Base-by-base conservation (phyloP, 2,113 vertebrate species). In the Mixornis gularis region DNA sequence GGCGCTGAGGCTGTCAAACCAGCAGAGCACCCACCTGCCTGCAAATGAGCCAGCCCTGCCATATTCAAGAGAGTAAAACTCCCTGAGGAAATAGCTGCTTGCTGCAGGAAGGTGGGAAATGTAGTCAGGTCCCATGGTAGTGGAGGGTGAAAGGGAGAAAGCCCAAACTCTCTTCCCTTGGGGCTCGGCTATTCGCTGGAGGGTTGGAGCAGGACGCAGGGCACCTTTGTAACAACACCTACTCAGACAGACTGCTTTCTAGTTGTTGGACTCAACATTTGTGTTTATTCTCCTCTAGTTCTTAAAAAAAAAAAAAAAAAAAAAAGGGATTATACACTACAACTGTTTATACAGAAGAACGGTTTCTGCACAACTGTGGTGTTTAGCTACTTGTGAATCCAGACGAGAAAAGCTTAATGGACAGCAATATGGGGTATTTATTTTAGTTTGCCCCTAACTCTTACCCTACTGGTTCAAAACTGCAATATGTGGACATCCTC, bases 401-500 rank as follows among this genome's bases (percentile, higher is more conserved):
- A 68, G 40, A 74, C 7, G 3, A 22, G 26, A 55, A 90, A 87
- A 63, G 19, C 48, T 52, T 59, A 55, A 77, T 13, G 26, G 29
- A 59, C 9, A 74, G 56, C 3, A 3, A 81, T 21, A 40, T 0
- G 0, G 25, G 25, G 13, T 58, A 48, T 59, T 81, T 53, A 46
- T 55, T 79, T 85, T 43, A 87, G 30, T 26, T 64, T 15, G 1
- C 12, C 26, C 21, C 5, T 63, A 85, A 79, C 52, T 91, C 58
- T 84, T 30, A 52, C 13, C 7, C 18, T 25, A 26, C 29, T 6
- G 14, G 6, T 76, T 79, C 53, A 71, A 68, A 89, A 63, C 5
- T 63, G 29, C 1, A 3, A 17, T 0, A 1, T 2, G 8, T 9
- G 40, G 51, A 52, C 13, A 11, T 46, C 53, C 15, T 56, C 1